These are phyloP conservation scores for Molanna angustata DNA, from an alignment of 2,888 invertebrate genomes.

Conservation along the genomic window DNA sequence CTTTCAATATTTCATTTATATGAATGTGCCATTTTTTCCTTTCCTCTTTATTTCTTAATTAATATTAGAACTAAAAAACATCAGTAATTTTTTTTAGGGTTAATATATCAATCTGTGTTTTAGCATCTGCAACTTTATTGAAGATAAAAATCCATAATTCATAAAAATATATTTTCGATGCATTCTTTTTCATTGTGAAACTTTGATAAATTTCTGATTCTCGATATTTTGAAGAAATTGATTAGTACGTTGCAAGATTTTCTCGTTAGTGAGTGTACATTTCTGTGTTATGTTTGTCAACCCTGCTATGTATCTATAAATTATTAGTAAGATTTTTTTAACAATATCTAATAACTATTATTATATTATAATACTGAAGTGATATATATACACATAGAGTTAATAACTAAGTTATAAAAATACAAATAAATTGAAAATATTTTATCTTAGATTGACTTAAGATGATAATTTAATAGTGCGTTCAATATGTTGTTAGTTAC, in stretches of 20 bases:
- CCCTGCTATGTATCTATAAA: conserved; percentile 8
- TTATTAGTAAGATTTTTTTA: conserved; percentile 9
- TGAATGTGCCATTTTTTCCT: too few relatives aligned
- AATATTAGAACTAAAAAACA: too few relatives aligned
- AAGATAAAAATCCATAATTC: too few relatives aligned
- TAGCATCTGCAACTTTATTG: too few relatives aligned
- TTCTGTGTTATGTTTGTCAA: background rate
- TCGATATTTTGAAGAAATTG: too few relatives aligned
- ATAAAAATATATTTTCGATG: too few relatives aligned
- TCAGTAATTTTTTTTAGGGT: too few relatives aligned
- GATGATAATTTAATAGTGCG: conserved; percentile 25
- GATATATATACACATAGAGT: conserved; percentile 30
- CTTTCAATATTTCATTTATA: too few relatives aligned
- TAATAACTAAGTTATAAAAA: conserved; percentile 25
- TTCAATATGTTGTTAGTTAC: conserved; percentile 30
- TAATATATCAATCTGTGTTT: too few relatives aligned
- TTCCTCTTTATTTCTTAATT: too few relatives aligned
- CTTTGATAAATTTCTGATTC: too few relatives aligned
- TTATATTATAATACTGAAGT: conserved; percentile 31
- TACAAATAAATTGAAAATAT: conserved; percentile 27
- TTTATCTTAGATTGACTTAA: conserved; percentile 29
- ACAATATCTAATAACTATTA: conserved; percentile 30
- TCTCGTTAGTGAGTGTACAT: background rate
- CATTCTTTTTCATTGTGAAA: too few relatives aligned
- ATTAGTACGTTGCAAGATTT: background rate